These are phyloP conservation scores for Agapornis canus DNA, from an alignment of 2,797 vertebrate species.

Conservation along the genomic window DNA sequence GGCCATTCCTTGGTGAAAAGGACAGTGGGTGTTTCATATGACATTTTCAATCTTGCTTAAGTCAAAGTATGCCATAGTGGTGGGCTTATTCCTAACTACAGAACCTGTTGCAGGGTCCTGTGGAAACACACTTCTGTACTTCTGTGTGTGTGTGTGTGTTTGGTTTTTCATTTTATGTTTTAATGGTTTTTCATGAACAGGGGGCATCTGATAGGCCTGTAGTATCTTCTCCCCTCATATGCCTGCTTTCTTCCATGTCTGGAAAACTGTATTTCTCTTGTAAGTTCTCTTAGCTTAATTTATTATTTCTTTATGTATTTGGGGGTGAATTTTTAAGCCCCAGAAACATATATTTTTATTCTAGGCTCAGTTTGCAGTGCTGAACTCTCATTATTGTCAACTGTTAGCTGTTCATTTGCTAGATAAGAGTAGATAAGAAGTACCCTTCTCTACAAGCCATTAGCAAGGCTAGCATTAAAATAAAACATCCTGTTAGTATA, in stretches of 20 bases:
- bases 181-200: not conserved
- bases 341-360: not conserved
- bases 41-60: not conserved
- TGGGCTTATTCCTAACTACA: not conserved
- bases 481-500: not conserved
- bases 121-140: not conserved
- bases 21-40: not conserved
- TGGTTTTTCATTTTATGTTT: not conserved
- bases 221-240: not conserved
- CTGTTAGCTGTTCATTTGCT: not conserved
- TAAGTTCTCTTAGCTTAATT: not conserved
- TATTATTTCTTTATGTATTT: not conserved
- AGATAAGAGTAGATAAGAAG: not conserved
- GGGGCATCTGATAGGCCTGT: not conserved
- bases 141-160: too few species aligned
- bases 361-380: not conserved
- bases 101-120: not conserved
- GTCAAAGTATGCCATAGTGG: not conserved
- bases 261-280: not conserved
- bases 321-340: not conserved
- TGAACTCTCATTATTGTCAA: not conserved
- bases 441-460: not conserved
- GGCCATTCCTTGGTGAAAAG: not conserved
- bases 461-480: not conserved
- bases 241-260: not conserved